Base-by-base conservation (phyloP, 2,113 vertebrate species). In the Heptranchias perlo region DNA sequence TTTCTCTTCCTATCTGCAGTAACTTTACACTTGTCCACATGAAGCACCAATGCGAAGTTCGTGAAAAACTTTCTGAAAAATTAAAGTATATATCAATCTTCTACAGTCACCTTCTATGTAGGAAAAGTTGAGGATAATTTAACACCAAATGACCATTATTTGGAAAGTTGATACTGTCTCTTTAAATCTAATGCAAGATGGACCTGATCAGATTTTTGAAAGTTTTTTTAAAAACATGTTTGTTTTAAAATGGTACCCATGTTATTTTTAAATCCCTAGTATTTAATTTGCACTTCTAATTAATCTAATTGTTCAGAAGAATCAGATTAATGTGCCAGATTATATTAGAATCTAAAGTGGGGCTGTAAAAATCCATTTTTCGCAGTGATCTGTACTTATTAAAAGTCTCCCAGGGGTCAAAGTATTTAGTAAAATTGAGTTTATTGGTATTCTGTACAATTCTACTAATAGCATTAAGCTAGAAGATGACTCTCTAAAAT, bases 401-500 rank as follows among this genome's bases (percentile, higher is more conserved):
- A 49, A 47, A 64, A 35, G 11, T 95, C 23, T 52, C 64, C 44
- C 35, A n/a, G 94, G 23, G 65, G 64, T 95, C 23, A 95, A 95
- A 52, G 62, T 35, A 52, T 49, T 95, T 47, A 95, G 65, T 52
- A 31, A 95, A 28, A 67, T 49, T 67, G 25, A 95, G 44, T 52
- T 49, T 67, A 69, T 69, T 69, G 94, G 64, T 69, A 94, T 49
- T 67, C 64, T 95, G 64, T 73, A 52, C 64, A 35, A 52, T 52
- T 31, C 87, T 31, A 35, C 25, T 31, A 52, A 73, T 69, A 95
- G 47, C 65, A 13, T 47, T 52, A 49, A 58, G 52, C n/a, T 28
- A 58, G 87, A 91, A 58, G 87, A 91, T n/a, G 52, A 65, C 35
- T 47, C 47, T 73, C 52, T 95, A 95, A 69, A 67, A 73, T 69